phyloP scores from a whole-genome alignment of 2,113 vertebrate genomes.

The Stegastes partitus region DNA sequence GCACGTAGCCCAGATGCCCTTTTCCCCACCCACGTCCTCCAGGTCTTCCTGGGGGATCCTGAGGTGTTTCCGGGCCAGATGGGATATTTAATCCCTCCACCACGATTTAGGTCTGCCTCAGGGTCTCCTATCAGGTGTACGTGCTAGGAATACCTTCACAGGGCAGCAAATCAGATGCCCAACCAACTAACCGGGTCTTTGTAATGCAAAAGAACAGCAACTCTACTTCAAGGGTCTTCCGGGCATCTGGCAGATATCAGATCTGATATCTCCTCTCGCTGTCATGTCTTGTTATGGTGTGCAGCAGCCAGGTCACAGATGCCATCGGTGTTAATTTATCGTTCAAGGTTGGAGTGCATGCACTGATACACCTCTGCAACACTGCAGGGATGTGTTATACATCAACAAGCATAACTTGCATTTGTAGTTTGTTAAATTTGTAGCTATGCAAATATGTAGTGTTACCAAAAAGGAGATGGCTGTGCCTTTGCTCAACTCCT shows the following conservation, averaged over 20 bases:
- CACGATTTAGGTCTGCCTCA: conserved; percentile 15
- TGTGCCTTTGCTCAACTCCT: too few relatives aligned
- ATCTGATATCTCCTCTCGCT: not conserved
- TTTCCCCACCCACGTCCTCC: conserved; percentile 12
- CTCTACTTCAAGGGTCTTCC: not conserved
- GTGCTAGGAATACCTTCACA: conserved; percentile 38
- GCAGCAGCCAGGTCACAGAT: not conserved
- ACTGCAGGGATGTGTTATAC: not conserved
- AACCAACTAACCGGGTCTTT: not conserved
- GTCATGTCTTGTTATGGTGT: not conserved
- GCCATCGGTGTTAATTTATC: not conserved
- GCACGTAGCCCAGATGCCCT: conserved; percentile 13
- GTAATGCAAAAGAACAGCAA: conserved; percentile 7
- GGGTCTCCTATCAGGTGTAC: conserved; percentile 38
- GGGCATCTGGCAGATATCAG: not conserved
- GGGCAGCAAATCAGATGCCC: not conserved
- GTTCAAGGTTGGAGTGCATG: not conserved
- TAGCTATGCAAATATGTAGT: too few relatives aligned
- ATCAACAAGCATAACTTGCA: too few relatives aligned
- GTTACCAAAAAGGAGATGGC: too few relatives aligned
- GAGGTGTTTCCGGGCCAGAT: conserved; percentile 40
- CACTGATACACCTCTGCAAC: not conserved
- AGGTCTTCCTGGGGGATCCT: conserved; percentile 5
- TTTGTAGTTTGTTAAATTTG: too few relatives aligned
- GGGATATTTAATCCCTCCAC: conserved; percentile 48